Conservation (phyloP, 2,797 vertebrate genomes). For the Semaprochilodus insignis region DNA sequence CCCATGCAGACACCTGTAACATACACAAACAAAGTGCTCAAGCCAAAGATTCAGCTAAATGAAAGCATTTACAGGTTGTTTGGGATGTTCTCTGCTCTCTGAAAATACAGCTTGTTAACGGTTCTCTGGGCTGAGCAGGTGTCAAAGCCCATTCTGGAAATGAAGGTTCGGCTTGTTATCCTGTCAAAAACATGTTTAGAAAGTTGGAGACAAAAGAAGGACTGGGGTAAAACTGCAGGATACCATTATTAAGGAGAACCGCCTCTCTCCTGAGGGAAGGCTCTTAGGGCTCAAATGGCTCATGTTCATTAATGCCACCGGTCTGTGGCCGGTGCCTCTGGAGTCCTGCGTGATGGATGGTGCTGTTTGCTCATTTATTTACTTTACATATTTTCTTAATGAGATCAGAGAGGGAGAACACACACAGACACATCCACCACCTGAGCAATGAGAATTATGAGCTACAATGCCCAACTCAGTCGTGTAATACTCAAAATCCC, state of each 20-base stretch:
- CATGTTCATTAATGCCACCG: conserved; percentile 36
- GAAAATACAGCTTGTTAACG: background rate
- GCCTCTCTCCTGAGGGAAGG: conserved; percentile 39
- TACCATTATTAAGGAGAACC: conserved; percentile 57
- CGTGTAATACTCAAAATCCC: background rate
- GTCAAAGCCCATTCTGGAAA: background rate
- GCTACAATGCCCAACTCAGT: conserved; percentile 19
- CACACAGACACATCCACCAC: conserved; percentile 43
- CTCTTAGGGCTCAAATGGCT: conserved; percentile 35
- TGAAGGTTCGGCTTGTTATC: conserved; percentile 23
- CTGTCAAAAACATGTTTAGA: conserved; percentile 34
- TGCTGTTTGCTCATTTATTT: conserved; percentile 69
- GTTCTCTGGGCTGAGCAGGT: conserved; percentile 17
- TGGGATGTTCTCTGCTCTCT: background rate
- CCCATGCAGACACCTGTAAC: conserved; percentile 93
- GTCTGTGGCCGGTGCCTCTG: background rate
- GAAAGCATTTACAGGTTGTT: background rate
- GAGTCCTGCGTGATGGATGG: conserved; percentile 67
- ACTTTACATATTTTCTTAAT: conserved; percentile 59
- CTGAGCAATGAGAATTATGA: conserved; percentile 59
- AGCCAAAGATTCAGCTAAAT: background rate
- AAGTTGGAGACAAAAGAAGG: conserved; percentile 18
- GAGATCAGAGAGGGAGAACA: conserved; percentile 36
- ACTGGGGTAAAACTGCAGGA: conserved; percentile 35
- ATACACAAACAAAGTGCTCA: conserved; percentile 21